Evolutionary conservation across 2,113 vertebrate species (phyloP), one percentile per base, ranked within the genome.

Genomic region (Tychaedon coryphoeus): DNA sequence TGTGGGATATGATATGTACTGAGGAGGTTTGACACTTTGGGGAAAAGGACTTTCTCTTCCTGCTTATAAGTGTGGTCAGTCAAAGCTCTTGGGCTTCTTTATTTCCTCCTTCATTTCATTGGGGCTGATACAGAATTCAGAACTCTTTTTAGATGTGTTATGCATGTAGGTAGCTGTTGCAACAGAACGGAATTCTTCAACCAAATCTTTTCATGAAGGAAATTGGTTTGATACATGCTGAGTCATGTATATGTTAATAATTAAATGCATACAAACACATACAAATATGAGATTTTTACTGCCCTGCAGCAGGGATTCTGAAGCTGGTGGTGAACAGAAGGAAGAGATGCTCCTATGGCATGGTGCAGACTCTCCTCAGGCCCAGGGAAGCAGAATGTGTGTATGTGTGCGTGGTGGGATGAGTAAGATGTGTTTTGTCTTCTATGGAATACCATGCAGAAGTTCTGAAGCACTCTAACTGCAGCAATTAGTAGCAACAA

Each of bases 61-160:
- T 48, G 7, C 20, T 34, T 47, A 3, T 26, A 58, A 45, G 4
- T 2, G 0, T 0, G 0, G 6, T 9, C 24, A 58, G 9, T 54
- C 18, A 74, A 67, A 78, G 5, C 6, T 64, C 40, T 43, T 75
- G 14, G 15, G 7, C 8, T 57, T 28, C 19, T 69, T 31, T 8
- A 5, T 61, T 79, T 23, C 14, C 10, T 53, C 19, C 15, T 4
- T 85, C 8, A 22, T 78, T 79, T 33, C n/a, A 12, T 12, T 34
- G 8, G 2, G 15, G 8, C 15, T 77, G 28, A 6, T 81, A 15
- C 9, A 45, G 36, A 73, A 45, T 23, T 81, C 24, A 60, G 9
- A 65, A 33, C 9, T 6, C 50, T 45, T 53, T 71, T 16, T 58
- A 51, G 56, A 12, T 29, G 8, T 18, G 1, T 23, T 61, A 67